Conservation (phyloP, 2,888 invertebrate species). For the Drosophila austrosaltans region DNA sequence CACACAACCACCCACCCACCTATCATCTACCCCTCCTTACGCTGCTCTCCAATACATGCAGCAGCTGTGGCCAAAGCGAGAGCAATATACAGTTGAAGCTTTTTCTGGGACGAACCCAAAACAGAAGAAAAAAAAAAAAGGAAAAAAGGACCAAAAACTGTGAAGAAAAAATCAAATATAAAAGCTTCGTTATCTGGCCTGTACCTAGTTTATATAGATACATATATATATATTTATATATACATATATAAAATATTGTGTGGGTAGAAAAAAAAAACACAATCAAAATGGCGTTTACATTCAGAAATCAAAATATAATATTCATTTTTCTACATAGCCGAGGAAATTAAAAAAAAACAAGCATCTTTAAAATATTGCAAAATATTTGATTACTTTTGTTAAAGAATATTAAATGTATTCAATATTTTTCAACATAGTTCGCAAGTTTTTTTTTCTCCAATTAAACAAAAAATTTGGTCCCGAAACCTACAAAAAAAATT, state of each 20-base stretch:
- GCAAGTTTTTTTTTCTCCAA: neutral
- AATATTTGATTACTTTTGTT: neutral
- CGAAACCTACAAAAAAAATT: no score
- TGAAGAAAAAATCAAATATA: conserved; percentile 7
- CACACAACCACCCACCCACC: conserved; percentile 6
- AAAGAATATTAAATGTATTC: neutral
- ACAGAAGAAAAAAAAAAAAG: conserved; percentile 10
- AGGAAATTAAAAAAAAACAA: neutral
- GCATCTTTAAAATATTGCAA: neutral
- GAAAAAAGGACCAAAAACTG: conserved; percentile 23
- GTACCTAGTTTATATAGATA: conserved; percentile 25
- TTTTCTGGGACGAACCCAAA: conserved; percentile 24
- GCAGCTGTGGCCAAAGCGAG: conserved; percentile 65
- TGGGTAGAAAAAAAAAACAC: conserved; percentile 32
- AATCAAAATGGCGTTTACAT: conserved; percentile 70
- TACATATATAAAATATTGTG: conserved; percentile 25
- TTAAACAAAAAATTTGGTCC: no score
- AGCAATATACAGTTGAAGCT: conserved; percentile 57
- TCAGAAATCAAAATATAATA: conserved; percentile 36
- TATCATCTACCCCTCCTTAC: conserved; percentile 5
- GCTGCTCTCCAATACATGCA: conserved; percentile 29
- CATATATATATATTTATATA: conserved; percentile 2
- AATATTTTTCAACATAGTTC: neutral
- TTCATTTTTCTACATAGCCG: neutral
- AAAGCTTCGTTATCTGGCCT: conserved; percentile 71